Conservation (phyloP, 1,140 invertebrate genomes). For the Magallana angulata region DNA sequence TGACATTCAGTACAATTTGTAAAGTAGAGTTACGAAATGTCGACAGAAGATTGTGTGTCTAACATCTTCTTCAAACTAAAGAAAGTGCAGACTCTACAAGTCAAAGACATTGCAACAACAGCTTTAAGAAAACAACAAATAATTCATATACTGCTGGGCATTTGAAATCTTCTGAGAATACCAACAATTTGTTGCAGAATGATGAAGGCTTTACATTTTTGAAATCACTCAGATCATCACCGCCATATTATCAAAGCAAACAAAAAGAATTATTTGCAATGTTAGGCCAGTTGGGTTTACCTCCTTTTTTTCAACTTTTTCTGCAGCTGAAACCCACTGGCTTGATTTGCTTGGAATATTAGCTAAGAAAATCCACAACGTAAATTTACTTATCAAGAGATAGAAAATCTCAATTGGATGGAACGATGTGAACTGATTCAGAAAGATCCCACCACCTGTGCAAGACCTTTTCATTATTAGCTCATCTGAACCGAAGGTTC, state of each 20-base stretch:
- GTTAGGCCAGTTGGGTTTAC: slow-evolving; percentile 52
- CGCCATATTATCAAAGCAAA: slow-evolving; percentile 51
- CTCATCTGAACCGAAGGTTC: too few species aligned
- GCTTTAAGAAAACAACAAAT: not conserved
- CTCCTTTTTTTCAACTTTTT: slow-evolving; percentile 49
- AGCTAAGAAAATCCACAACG: slow-evolving; percentile 24
- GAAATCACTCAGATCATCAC: slow-evolving; percentile 44
- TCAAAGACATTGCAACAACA: not conserved
- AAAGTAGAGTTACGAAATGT: too few species aligned
- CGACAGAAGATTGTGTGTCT: too few species aligned
- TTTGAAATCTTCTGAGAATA: too few species aligned
- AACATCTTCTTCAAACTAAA: too few species aligned
- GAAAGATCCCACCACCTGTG: slow-evolving; percentile 53
- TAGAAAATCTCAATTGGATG: slow-evolving; percentile 48
- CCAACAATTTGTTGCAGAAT: slow-evolving; percentile 39
- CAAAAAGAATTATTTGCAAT: slow-evolving; percentile 60
- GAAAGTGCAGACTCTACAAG: too few species aligned
- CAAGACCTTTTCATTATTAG: slow-evolving; percentile 40
- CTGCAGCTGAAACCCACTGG: slow-evolving; percentile 56
- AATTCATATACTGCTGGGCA: too few species aligned
- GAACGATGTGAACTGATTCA: slow-evolving; percentile 42
- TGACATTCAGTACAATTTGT: too few species aligned
- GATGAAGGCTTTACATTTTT: slow-evolving; percentile 57
- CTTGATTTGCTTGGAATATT: not conserved
- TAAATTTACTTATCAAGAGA: slow-evolving; percentile 31